phyloP scores from a whole-genome alignment of 2,797 vertebrate species.

The Crypturellus tataupa region DNA sequence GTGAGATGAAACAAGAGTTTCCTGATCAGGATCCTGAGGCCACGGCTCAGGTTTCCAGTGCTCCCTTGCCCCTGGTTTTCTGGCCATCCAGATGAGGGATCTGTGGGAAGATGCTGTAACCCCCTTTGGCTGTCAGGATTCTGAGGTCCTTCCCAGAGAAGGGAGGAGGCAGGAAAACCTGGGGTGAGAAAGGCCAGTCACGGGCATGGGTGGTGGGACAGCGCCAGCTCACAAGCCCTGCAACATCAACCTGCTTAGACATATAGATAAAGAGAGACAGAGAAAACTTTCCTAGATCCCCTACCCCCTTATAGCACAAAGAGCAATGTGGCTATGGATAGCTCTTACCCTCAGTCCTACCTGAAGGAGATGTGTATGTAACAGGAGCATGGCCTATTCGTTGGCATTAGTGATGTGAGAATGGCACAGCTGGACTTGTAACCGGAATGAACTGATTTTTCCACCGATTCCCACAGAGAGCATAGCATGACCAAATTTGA shows the following conservation, averaged over 20 bases:
- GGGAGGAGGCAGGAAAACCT: neutral
- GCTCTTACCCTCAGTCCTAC: accelerated
- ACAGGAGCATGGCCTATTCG: accelerated
- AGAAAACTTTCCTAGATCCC: neutral
- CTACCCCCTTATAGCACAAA: neutral
- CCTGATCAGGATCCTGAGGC: neutral
- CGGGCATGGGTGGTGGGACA: neutral
- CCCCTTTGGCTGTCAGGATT: neutral
- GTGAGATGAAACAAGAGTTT: neutral
- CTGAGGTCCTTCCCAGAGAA: neutral
- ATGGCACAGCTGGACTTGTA: neutral
- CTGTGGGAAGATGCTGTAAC: neutral
- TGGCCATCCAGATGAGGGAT: neutral
- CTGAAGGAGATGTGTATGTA: neutral
- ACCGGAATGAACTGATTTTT: neutral
- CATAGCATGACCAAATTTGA: neutral
- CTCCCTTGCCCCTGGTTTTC: neutral
- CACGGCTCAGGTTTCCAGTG: neutral
- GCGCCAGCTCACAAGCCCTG: neutral
- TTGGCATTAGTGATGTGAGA: neutral
- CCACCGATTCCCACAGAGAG: neutral
- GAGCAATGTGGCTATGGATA: neutral
- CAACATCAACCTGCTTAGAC: neutral
- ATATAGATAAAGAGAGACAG: neutral
- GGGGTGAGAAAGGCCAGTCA: neutral